phyloP scores from a whole-genome alignment of 2,888 invertebrate species.

The Catocala nupta region DNA sequence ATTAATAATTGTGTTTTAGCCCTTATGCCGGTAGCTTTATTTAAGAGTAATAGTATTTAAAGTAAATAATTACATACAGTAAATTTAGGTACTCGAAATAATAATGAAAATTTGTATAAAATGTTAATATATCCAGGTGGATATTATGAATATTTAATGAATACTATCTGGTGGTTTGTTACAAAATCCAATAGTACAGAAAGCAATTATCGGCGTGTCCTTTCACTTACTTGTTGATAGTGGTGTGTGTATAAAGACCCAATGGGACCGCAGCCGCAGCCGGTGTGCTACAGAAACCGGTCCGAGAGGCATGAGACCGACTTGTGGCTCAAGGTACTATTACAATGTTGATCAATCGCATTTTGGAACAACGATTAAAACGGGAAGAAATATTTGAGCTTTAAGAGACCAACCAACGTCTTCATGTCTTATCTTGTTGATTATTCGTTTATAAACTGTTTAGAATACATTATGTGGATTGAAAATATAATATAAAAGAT shows the following conservation, averaged over 20 bases:
- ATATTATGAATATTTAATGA: constrained; percentile 55
- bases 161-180: constrained; percentile 51
- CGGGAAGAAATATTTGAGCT: constrained; percentile 54
- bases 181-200: constrained; percentile 77
- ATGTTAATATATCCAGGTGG: constrained; percentile 25
- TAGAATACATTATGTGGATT: not conserved
- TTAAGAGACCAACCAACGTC: constrained; percentile 34
- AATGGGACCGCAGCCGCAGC: constrained; percentile 78
- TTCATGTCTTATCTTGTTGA: constrained; percentile 10
- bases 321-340: constrained; percentile 79
- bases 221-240: constrained; percentile 80
- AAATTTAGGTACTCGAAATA: not conserved
- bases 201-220: constrained; percentile 83
- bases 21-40: not conserved
- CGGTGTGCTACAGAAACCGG: constrained; percentile 82
- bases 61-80: not conserved
- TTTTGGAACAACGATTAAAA: constrained; percentile 77
- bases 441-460: not conserved
- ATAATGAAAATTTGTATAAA: not conserved
- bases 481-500: too few species aligned
- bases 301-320: constrained; percentile 80
- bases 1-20: constrained; percentile 28
- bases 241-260: constrained; percentile 66
- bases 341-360: constrained; percentile 84
- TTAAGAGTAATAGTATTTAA: not conserved